Evolutionary conservation across 2,888 invertebrate genomes (phyloP).

Genomic region (Nomada flava): DNA sequence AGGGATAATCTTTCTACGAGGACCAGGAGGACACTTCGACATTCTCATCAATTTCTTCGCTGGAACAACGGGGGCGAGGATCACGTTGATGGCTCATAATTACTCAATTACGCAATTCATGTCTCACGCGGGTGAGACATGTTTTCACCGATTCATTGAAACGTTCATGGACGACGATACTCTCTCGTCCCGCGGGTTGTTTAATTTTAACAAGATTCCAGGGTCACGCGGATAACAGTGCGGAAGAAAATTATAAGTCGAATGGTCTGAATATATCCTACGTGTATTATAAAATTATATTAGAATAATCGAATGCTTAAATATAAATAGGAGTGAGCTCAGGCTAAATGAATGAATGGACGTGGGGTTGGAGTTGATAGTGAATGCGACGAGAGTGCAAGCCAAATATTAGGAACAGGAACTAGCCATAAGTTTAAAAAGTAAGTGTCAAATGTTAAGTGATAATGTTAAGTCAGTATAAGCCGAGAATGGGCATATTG

Average conservation of each 20-base stretch:
- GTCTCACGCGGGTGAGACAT: too few relatives aligned
- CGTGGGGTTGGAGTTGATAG: background rate
- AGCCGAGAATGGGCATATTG: too few relatives aligned
- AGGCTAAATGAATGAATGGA: background rate
- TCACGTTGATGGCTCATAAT: background rate
- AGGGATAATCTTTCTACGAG: conserved; percentile 45
- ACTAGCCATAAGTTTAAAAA: too few relatives aligned
- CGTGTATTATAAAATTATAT: too few relatives aligned
- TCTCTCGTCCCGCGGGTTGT: background rate
- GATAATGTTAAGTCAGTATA: too few relatives aligned
- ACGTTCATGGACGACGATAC: background rate
- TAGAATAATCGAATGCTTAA: too few relatives aligned
- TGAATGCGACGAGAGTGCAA: conserved; percentile 5
- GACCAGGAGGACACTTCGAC: conserved; percentile 22
- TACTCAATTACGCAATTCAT: background rate
- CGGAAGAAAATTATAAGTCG: background rate
- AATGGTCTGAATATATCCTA: conserved; percentile 1
- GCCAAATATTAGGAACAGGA: too few relatives aligned
- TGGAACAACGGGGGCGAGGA: background rate
- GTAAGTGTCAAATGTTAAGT: too few relatives aligned
- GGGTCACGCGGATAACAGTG: background rate
- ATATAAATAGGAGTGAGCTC: background rate
- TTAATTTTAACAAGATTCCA: background rate
- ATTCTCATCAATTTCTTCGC: conserved; percentile 18
- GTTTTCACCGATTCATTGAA: too few relatives aligned